Conservation (phyloP, 2,888 invertebrate genomes). For the Pachydiplax longipennis region DNA sequence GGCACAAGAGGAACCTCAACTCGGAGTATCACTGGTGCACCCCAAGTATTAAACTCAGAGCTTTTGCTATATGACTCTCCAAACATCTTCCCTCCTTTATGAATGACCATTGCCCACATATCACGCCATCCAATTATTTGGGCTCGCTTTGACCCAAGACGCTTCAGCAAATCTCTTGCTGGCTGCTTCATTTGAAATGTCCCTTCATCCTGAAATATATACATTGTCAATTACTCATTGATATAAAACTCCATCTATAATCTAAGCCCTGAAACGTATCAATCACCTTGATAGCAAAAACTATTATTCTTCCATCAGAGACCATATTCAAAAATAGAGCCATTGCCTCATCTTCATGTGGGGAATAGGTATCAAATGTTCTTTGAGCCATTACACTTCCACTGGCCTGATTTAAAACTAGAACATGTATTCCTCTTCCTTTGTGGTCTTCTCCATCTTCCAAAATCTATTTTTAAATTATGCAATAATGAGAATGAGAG, state of each 20-base stretch:
- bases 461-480: conserved; percentile 57
- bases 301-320: conserved; percentile 64
- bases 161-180: conserved; percentile 61
- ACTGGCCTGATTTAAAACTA: conserved; percentile 66
- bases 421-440: conserved; percentile 65
- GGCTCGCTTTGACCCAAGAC: conserved; percentile 62
- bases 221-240: neutral
- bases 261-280: neutral
- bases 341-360: conserved; percentile 67
- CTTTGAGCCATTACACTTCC: conserved; percentile 67
- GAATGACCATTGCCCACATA: conserved; percentile 67
- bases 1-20: conserved; percentile 62
- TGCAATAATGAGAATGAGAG: no score
- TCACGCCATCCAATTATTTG: conserved; percentile 64
- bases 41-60: conserved; percentile 65
- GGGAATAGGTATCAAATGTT: conserved; percentile 67
- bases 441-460: conserved; percentile 63
- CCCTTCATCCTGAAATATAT: conserved; percentile 64
- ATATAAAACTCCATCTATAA: neutral
- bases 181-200: conserved; percentile 65
- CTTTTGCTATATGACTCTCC: conserved; percentile 64
- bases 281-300: conserved; percentile 67
- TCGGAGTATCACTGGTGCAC: conserved; percentile 62
- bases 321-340: conserved; percentile 66
- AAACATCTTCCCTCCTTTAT: conserved; percentile 61